Evolutionary conservation across 2,888 invertebrate species (phyloP).

Genomic region (Ophonus ardosiacus): DNA sequence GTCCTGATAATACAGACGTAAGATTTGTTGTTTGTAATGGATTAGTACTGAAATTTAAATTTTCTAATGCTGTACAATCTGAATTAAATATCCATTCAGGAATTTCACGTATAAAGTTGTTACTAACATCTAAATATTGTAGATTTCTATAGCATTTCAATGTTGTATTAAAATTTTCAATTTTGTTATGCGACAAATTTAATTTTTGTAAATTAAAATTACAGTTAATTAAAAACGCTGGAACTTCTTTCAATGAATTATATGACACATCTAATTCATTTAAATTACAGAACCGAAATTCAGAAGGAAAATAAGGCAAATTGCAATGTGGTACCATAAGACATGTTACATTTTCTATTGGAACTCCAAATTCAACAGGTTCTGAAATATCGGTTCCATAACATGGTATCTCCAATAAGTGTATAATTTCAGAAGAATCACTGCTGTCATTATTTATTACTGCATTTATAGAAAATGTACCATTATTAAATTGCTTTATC

Average conservation of each 20-base stretch:
- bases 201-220: slow-evolving; percentile 68
- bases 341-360: slow-evolving; percentile 45
- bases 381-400: not conserved
- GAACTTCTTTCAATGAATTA: slow-evolving; percentile 69
- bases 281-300: slow-evolving; percentile 62
- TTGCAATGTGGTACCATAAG: slow-evolving; percentile 57
- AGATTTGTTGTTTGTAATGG: slow-evolving; percentile 65
- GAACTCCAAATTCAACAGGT: slow-evolving; percentile 13
- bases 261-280: slow-evolving; percentile 66
- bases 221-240: slow-evolving; percentile 68
- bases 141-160: slow-evolving; percentile 68
- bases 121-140: slow-evolving; percentile 67
- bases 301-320: slow-evolving; percentile 62
- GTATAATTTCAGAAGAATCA: not conserved
- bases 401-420: not conserved
- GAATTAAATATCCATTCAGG: slow-evolving; percentile 70
- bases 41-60: slow-evolving; percentile 69
- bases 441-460: not conserved
- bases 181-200: slow-evolving; percentile 69
- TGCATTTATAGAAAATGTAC: slow-evolving; percentile 27
- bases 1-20: slow-evolving; percentile 54
- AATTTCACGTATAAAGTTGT: slow-evolving; percentile 67
- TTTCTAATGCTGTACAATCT: slow-evolving; percentile 67
- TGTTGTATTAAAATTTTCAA: slow-evolving; percentile 65
- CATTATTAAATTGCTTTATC: slow-evolving; percentile 21